Conservation (phyloP, 2,888 invertebrate genomes). For the Heliconius ethilla region DNA sequence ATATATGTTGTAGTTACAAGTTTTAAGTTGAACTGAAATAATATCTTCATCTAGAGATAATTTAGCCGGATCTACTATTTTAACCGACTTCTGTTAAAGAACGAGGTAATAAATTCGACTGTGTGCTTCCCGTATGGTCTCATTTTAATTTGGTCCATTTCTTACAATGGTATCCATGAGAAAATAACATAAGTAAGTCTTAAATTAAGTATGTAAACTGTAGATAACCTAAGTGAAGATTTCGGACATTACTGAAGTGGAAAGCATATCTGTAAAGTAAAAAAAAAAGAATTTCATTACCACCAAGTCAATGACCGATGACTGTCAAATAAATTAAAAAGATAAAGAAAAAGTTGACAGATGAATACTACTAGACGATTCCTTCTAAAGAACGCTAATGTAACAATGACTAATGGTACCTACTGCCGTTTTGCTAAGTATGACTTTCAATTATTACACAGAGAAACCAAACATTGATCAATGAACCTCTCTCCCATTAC, state of each 20-base stretch:
- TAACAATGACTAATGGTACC: conserved; percentile 12
- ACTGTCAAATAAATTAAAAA: background rate
- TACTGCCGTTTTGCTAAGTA: conserved; percentile 4
- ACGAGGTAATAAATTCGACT: no score
- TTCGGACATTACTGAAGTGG: background rate
- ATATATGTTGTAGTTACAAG: background rate
- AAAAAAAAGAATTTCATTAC: no score
- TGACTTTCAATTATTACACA: conserved; percentile 34
- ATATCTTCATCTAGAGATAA: background rate
- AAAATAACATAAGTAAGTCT: no score
- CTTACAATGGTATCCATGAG: no score
- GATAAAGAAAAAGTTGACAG: background rate
- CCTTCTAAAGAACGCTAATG: conserved; percentile 10
- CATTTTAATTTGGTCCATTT: no score
- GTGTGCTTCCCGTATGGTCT: no score
- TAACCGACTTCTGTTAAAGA: no score
- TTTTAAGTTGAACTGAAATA: background rate
- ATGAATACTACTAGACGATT: conserved; percentile 15
- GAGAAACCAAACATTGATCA: conserved; percentile 38
- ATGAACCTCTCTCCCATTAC: conserved; percentile 33
- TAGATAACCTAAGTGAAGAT: no score
- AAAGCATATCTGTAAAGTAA: background rate
- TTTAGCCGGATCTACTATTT: background rate
- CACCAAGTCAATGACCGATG: background rate
- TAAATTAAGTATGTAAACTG: no score